A percentile compares a stretch with the other conserved stretches of the same genome.
phyloP scores from a whole-genome alignment of 2,888 invertebrate genomes.

The Thelaira solivaga region DNA sequence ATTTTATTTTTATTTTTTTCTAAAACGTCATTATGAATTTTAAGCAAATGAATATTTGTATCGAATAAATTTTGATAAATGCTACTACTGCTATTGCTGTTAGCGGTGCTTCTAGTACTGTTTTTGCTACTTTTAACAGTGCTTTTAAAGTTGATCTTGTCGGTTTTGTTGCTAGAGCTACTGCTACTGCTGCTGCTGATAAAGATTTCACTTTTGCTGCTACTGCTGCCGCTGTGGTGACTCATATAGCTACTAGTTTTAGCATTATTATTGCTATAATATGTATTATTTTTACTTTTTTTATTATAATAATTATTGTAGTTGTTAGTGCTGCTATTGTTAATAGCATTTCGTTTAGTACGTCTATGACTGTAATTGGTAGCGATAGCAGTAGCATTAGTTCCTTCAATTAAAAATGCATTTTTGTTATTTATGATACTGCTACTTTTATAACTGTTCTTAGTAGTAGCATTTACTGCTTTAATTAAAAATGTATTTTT shows the following conservation, averaged over 20 bases:
- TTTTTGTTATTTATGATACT: neutral
- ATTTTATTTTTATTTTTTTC: neutral
- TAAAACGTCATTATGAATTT: constrained; percentile 3
- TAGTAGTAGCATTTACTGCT: constrained; percentile 4
- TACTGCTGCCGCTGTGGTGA: neutral
- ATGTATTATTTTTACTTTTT: neutral
- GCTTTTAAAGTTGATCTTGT: too few relatives aligned
- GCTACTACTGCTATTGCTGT: neutral
- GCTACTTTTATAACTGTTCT: neutral
- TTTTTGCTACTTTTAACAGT: too few relatives aligned
- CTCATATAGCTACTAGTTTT: neutral
- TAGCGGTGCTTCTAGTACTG: neutral
- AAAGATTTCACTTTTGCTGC: neutral
- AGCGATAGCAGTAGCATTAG: neutral
- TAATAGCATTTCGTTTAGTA: constrained; percentile 30
- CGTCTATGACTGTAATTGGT: constrained; percentile 8
- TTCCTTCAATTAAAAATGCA: neutral
- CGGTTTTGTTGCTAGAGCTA: too few relatives aligned
- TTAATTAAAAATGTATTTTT: too few relatives aligned
- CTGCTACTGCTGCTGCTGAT: neutral
- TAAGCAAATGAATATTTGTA: constrained; percentile 15
- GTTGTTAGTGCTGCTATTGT: constrained; percentile 2
- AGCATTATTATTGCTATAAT: neutral
- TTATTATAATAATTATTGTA: constrained; percentile 1
- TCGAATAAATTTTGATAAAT: neutral